Evolutionary conservation across 2,888 invertebrate genomes (phyloP).

Genomic region (Glaucopsyche alexis): DNA sequence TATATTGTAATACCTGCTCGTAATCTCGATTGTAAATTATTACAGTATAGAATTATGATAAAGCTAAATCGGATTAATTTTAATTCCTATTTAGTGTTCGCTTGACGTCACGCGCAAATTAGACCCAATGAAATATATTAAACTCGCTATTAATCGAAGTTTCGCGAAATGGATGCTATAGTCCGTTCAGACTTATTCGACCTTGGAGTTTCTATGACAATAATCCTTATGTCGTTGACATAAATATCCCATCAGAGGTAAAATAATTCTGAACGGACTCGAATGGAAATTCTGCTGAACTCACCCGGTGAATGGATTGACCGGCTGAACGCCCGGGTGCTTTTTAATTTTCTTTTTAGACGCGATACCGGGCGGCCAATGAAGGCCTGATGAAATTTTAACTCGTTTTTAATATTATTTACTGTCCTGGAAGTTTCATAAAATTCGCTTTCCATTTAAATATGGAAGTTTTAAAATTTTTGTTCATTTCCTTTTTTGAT

Average conservation of each 20-base stretch:
- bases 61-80: slow-evolving; percentile 12
- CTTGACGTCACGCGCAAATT: slow-evolving; percentile 24
- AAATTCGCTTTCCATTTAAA: not conserved
- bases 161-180: not conserved
- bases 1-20: not conserved
- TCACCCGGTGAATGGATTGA: not conserved
- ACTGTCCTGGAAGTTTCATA: slow-evolving; percentile 15
- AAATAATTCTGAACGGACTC: no score
- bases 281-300: not conserved
- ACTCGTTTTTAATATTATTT: slow-evolving; percentile 25
- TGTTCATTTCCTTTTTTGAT: no score
- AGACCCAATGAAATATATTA: slow-evolving; percentile 28
- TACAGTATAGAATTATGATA: slow-evolving; percentile 7
- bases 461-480: not conserved
- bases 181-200: not conserved
- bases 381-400: slow-evolving; percentile 23
- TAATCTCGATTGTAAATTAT: slow-evolving; percentile 6
- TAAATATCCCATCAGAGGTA: no score
- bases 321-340: slow-evolving; percentile 6
- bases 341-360: slow-evolving; percentile 22
- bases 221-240: no score
- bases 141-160: not conserved
- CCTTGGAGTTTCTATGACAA: not conserved
- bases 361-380: not conserved
- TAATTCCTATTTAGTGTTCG: not conserved